phyloP scores from a whole-genome alignment of 2,113 vertebrate genomes.

The Prinia subflava region DNA sequence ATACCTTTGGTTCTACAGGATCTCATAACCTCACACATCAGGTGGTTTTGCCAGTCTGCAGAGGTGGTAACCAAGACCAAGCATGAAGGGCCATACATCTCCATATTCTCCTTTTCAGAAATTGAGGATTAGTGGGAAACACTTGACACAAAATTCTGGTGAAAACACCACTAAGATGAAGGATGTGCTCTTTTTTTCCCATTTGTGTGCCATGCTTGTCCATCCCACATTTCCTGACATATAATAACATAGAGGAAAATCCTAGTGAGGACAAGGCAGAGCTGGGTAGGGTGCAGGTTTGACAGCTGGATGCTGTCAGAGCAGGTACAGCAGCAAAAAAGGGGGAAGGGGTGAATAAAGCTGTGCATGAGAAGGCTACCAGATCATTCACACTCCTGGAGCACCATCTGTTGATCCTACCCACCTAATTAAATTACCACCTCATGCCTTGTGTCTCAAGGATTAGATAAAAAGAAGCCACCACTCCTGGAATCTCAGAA shows the following conservation, averaged over 20 bases:
- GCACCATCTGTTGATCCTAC: background rate
- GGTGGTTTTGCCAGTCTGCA: background rate
- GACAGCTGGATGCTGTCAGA: background rate
- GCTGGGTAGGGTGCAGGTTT: background rate
- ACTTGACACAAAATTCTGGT: background rate
- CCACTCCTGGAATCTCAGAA: background rate
- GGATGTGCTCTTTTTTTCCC: background rate
- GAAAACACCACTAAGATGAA: background rate
- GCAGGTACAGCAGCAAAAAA: background rate
- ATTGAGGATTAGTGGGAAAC: background rate
- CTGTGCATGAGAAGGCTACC: background rate
- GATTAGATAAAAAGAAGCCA: background rate
- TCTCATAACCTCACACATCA: background rate
- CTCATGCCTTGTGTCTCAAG: fast-evolving
- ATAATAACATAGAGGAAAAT: background rate
- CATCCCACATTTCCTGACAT: background rate
- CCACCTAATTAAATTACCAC: background rate
- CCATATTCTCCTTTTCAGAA: background rate
- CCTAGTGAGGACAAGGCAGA: background rate
- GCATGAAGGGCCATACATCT: fast-evolving
- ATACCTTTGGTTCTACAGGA: background rate
- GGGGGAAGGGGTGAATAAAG: fast-evolving
- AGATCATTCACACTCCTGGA: background rate
- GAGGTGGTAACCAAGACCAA: background rate
- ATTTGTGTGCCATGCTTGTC: background rate